Evolutionary conservation across 1,140 invertebrate genomes (phyloP).

Genomic region (Drosophila teissieri): DNA sequence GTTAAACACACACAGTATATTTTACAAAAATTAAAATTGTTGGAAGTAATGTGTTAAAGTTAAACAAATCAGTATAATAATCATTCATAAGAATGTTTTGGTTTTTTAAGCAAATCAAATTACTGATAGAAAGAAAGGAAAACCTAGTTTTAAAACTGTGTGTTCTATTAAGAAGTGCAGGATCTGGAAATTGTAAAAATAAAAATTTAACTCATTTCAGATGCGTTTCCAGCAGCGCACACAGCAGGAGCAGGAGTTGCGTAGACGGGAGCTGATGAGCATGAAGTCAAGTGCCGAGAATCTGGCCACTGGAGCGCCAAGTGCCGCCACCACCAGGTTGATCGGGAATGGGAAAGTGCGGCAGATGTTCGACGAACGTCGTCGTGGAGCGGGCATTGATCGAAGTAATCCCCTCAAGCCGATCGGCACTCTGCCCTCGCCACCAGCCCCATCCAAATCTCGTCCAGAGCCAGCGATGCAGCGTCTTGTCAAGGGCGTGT

Average conservation of each 20-base stretch:
- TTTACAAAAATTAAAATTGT: background rate
- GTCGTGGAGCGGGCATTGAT: constrained; percentile 90
- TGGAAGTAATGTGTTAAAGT: background rate
- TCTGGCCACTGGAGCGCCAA: constrained; percentile 11
- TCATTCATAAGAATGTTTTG: too few relatives aligned
- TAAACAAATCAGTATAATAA: background rate
- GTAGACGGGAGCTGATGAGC: constrained; percentile 53
- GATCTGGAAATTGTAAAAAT: too few relatives aligned
- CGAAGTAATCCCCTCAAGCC: constrained; percentile 92
- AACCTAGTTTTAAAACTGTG: too few relatives aligned
- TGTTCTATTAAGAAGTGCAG: too few relatives aligned
- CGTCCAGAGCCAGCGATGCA: constrained; percentile 17
- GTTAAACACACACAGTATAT: too few relatives aligned
- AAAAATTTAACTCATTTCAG: constrained; percentile 24
- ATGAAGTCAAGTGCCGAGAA: constrained; percentile 6
- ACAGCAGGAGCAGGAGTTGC: constrained; percentile 68
- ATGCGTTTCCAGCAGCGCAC: constrained; percentile 83
- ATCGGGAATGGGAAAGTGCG: constrained; percentile 85
- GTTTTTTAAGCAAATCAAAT: too few relatives aligned
- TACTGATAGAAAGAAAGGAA: too few relatives aligned
- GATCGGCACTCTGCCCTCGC: constrained; percentile 68
- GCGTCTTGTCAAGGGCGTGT: constrained; percentile 49
- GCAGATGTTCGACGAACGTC: constrained; percentile 92
- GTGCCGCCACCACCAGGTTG: constrained; percentile 33
- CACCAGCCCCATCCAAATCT: constrained; percentile 18